A percentile compares a stretch with the other conserved stretches of the same genome.
Evolutionary conservation across 2,113 vertebrate genomes (phyloP).

Genomic region (Actinemys pallida): DNA sequence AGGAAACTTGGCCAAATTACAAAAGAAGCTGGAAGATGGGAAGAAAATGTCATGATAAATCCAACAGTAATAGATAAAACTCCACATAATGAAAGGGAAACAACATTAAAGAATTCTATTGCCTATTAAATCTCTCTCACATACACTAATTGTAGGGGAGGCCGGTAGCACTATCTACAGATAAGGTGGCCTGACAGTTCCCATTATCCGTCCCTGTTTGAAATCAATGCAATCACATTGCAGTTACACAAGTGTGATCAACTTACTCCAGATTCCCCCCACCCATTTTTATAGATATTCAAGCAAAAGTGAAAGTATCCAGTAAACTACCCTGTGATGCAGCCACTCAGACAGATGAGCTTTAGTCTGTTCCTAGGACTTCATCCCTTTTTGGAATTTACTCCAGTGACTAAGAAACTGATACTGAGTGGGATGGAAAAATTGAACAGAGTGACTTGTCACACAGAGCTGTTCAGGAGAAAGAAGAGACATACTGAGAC

Average conservation of each 20-base stretch:
- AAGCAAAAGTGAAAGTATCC: neutral
- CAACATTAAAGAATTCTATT: neutral
- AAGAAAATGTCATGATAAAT: accelerated
- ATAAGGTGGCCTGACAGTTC: neutral
- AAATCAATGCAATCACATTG: neutral
- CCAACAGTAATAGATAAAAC: neutral
- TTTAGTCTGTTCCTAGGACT: neutral
- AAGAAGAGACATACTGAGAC: neutral
- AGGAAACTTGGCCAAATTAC: neutral
- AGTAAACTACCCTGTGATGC: neutral
- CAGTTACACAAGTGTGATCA: neutral
- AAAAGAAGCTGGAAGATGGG: neutral
- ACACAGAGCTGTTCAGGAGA: neutral
- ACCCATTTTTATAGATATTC: neutral
- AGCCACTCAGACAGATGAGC: neutral
- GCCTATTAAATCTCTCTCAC: neutral
- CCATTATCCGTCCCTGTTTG: neutral
- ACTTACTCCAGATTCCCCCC: neutral
- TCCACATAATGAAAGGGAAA: neutral
- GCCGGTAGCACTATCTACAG: neutral
- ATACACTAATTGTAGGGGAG: neutral
- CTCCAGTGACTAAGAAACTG: neutral
- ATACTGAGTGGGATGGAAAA: neutral
- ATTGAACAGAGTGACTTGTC: neutral
- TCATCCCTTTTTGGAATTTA: neutral